A percentile compares a stretch with the other conserved stretches of the same genome.
Evolutionary conservation across 2,113 vertebrate species (phyloP).

Genomic region (Epinephelus moara): DNA sequence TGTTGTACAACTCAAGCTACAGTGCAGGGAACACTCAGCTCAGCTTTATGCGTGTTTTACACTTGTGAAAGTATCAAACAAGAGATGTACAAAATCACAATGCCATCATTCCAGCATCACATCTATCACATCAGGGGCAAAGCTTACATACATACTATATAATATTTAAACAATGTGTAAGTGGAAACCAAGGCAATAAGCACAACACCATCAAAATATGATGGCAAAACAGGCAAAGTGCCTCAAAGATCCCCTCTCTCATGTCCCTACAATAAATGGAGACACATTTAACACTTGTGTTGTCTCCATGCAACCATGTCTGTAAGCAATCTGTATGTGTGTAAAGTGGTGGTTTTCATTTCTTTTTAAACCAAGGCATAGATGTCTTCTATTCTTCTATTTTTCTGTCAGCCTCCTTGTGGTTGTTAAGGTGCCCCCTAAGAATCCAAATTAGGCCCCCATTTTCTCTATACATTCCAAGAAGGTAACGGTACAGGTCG

Average conservation of each 20-base stretch:
- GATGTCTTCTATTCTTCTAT: too few species aligned
- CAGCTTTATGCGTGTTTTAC: not conserved
- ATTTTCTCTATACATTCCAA: not conserved
- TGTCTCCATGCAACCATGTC: too few species aligned
- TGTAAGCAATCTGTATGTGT: too few species aligned
- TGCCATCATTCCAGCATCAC: not conserved
- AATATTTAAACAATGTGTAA: not conserved
- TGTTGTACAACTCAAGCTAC: not conserved
- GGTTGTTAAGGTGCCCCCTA: not conserved
- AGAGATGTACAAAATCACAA: not conserved
- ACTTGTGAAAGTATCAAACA: not conserved
- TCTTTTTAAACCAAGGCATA: not conserved
- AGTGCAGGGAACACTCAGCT: not conserved
- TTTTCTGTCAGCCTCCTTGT: not conserved
- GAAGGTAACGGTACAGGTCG: too few species aligned
- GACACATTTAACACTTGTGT: too few species aligned
- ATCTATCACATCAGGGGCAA: not conserved
- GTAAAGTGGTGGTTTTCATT: too few species aligned
- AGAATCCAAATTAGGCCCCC: not conserved
- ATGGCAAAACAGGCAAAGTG: too few species aligned
- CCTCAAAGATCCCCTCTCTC: too few species aligned
- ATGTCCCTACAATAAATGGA: too few species aligned
- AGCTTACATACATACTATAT: not conserved
- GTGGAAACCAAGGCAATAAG: not conserved
- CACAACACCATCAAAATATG: too few species aligned